Evolutionary conservation across 2,888 invertebrate species (phyloP).

Genomic region (Teinopalpus imperialis): DNA sequence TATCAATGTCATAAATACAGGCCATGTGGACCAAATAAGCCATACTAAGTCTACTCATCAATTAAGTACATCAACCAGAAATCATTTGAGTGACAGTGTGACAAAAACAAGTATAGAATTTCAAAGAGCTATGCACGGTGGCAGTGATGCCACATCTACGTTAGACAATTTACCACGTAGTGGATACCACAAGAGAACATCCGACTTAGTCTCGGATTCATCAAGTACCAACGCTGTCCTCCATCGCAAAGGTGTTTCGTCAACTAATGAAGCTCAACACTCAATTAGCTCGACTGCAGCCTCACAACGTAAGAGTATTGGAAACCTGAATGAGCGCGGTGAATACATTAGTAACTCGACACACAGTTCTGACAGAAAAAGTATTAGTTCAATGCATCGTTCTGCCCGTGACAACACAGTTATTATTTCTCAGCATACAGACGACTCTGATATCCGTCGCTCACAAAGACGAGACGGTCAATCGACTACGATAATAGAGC

Average conservation of each 20-base stretch:
- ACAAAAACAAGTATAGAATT: slow-evolving; percentile 80
- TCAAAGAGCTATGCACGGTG: slow-evolving; percentile 75
- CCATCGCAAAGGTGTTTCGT: slow-evolving; percentile 87
- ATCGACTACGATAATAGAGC: slow-evolving; percentile 78
- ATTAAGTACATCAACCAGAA: slow-evolving; percentile 58
- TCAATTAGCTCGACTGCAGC: slow-evolving; percentile 88
- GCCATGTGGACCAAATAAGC: slow-evolving; percentile 45
- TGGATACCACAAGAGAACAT: slow-evolving; percentile 87
- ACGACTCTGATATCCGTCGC: slow-evolving; percentile 58
- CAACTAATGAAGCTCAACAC: slow-evolving; percentile 87
- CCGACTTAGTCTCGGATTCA: slow-evolving; percentile 87
- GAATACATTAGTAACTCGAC: slow-evolving; percentile 85
- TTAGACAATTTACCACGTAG: slow-evolving; percentile 54
- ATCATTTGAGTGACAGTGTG: slow-evolving; percentile 68
- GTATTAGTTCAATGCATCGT: slow-evolving; percentile 90
- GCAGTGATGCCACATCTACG: slow-evolving; percentile 40
- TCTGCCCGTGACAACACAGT: slow-evolving; percentile 82
- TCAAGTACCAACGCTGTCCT: slow-evolving; percentile 89
- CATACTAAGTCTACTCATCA: slow-evolving; percentile 50
- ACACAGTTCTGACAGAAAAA: slow-evolving; percentile 87
- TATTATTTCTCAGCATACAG: slow-evolving; percentile 76
- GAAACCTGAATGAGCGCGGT: slow-evolving; percentile 88
- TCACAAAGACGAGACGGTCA: slow-evolving; percentile 77
- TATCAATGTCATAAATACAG: slow-evolving; percentile 42
- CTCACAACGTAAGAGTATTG: slow-evolving; percentile 90